Evolutionary conservation across 1,140 invertebrate species (phyloP).

Genomic region (Papilio xuthus): DNA sequence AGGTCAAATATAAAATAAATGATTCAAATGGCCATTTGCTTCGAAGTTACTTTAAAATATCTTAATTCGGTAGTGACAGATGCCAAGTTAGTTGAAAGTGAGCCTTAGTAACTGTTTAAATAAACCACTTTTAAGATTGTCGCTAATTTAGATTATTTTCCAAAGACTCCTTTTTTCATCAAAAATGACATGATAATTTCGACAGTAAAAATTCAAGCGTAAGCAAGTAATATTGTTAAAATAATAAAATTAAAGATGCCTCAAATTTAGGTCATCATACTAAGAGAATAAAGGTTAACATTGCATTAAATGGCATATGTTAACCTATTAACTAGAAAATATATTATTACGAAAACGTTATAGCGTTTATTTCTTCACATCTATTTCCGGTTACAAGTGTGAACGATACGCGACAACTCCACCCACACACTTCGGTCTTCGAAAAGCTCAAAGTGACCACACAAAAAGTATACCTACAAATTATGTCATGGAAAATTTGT

Average conservation of each 20-base stretch:
- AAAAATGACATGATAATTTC: neutral
- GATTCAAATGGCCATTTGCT: neutral
- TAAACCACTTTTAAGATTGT: neutral
- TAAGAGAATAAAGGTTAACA: neutral
- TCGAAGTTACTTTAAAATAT: neutral
- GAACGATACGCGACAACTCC: neutral
- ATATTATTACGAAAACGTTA: neutral
- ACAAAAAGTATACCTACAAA: neutral
- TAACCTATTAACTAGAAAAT: neutral
- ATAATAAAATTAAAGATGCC: neutral
- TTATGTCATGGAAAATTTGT: neutral
- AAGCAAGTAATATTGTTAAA: neutral
- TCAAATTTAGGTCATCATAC: neutral
- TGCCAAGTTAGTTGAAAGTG: neutral
- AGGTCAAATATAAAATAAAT: conserved; percentile 10
- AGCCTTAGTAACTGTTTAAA: neutral
- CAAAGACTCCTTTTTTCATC: too few relatives aligned
- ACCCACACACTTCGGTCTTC: neutral
- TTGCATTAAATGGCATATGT: neutral
- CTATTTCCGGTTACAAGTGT: conserved; percentile 1
- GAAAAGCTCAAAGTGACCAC: neutral
- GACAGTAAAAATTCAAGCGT: neutral
- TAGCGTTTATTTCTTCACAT: neutral
- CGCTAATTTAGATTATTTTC: neutral
- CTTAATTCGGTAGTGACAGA: too few relatives aligned